Evolutionary conservation across 2,797 vertebrate genomes (phyloP), one percentile per base, ranked within the genome.

Genomic region (Tenualosa thibaudeaui): DNA sequence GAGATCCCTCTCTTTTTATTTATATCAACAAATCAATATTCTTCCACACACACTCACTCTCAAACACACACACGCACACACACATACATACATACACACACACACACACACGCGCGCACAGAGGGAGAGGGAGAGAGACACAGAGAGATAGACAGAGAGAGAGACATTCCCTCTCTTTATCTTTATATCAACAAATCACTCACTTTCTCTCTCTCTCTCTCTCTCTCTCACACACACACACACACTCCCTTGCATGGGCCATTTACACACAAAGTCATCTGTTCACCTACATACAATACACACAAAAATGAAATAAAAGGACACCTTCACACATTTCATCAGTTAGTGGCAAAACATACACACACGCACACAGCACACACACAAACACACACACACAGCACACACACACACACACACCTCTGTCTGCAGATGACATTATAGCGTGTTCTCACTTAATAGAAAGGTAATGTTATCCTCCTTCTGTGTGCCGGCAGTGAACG

Each of bases 51-150:
- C 17, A 65, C 81, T 81, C 75, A 81, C 71, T 26, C 71, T 60
- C 75, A 60, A 54, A 31, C 71, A 46, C 84, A 81, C 86, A 87
- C 75, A 84, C 86, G 83, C 81, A 81, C 85, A 84, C 84, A 86
- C 71, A 43, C 83, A 83, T 81, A 82, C 68, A 81, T 56, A 58
- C 78, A 81, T n/a, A 81, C 85, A 84, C 84, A 86, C 71, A 43
- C 83, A 83, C 82, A 82, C 68, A 81, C 62, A 58, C 78, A 81
- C 53, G 19, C 56, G 19, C 82, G 81, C 71, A 82, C 82, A 71
- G 60, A 81, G 81, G 49, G 50, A 51, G 50, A 51, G 50, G 12
- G 10, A 86, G 68, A 71, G 81, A 9, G 56, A 22, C 56, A 22
- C 46, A 46, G 4, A 46, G 4, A 46, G 4, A 46, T 46, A 46